Base-by-base conservation (phyloP, 2,797 vertebrate genomes). In the Siniperca obscura region DNA sequence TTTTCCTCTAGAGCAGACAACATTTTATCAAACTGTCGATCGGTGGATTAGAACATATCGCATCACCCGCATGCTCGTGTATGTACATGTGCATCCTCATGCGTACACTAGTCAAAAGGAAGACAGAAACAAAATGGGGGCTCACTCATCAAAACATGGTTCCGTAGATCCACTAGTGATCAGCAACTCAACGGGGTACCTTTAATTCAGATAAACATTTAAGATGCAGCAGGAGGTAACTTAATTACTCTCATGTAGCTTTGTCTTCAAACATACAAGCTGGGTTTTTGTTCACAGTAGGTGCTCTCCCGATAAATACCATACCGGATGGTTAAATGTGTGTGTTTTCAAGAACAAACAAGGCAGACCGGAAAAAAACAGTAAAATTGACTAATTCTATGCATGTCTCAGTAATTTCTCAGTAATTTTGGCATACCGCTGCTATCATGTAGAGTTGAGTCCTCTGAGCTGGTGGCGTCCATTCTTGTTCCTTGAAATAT, bases 151-250 rank as follows among this genome's bases (percentile, higher is more conserved):
- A 25, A 73, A 68, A 38, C n/a, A 17, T 7, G 0, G 17, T 27
- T 38, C 13, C 4, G 5, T 13, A 36, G 59, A 22, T 52, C n/a
- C 34, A 3, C 65, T 19, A 14, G 9, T 25, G 48, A 38, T 73
- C n/a, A 74, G 12, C 46, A 55, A 36, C 70, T 56, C 57, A 16
- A 42, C 36, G 2, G 75, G 10, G 11, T 13, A 25, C 7, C n/a
- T 76, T 80, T 75, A 80, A 71, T 71, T 46, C 7, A n/a, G 38
- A 17, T 50, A 16, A 30, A 53, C 12, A 5, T 42, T 71, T 36
- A 17, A 60, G n/a, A 69, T 46, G 25, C 42, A 59, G 52, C n/a
- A 40, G 56, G 61, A 38, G 40, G 21, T 40, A 22, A 22, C 16
- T 21, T 27, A 46, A 48, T 70, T 53, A 73, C 60, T n/a, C 55